Conservation (phyloP, 2,113 vertebrate species). For the Equus przewalskii region DNA sequence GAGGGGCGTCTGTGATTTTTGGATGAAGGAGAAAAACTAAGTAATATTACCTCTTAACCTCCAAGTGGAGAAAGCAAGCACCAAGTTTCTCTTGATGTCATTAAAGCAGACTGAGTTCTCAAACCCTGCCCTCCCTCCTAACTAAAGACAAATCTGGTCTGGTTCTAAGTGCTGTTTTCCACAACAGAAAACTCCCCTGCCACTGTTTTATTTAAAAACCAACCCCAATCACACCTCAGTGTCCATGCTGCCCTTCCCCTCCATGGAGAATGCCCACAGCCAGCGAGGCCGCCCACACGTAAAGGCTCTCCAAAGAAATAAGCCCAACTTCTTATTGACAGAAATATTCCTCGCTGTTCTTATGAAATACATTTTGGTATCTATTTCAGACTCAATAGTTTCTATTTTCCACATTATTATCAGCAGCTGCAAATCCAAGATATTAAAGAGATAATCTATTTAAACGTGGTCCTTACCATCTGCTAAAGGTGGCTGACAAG, state of each 20-base stretch:
- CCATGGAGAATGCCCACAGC: slow-evolving; percentile 17
- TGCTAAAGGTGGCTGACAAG: slow-evolving; percentile 11
- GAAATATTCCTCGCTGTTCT: slow-evolving; percentile 49
- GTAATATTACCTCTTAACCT: slow-evolving; percentile 4
- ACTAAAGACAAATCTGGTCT: slow-evolving; percentile 44
- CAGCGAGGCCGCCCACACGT: slow-evolving; percentile 2
- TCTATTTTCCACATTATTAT: slow-evolving; percentile 56
- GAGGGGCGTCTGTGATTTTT: slow-evolving; percentile 42
- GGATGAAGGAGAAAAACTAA: slow-evolving; percentile 24
- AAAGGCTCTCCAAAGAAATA: slow-evolving; percentile 53
- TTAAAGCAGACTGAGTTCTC: slow-evolving; percentile 37
- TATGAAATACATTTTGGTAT: slow-evolving; percentile 45
- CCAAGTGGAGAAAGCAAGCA: slow-evolving; percentile 52
- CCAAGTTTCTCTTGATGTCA: slow-evolving; percentile 53
- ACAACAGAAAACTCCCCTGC: background rate
- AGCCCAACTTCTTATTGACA: background rate
- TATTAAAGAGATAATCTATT: slow-evolving; percentile 14
- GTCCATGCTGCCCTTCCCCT: slow-evolving; percentile 23
- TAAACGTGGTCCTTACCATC: slow-evolving; percentile 30
- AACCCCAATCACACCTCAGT: background rate
- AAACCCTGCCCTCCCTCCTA: background rate
- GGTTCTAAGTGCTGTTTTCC: slow-evolving; percentile 40
- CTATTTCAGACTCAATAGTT: background rate
- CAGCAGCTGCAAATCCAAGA: slow-evolving; percentile 39
- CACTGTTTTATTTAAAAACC: slow-evolving; percentile 35